A percentile compares a stretch with the other conserved stretches of the same genome.
phyloP scores from a whole-genome alignment of 2,888 invertebrate species.

The Salticus scenicus region DNA sequence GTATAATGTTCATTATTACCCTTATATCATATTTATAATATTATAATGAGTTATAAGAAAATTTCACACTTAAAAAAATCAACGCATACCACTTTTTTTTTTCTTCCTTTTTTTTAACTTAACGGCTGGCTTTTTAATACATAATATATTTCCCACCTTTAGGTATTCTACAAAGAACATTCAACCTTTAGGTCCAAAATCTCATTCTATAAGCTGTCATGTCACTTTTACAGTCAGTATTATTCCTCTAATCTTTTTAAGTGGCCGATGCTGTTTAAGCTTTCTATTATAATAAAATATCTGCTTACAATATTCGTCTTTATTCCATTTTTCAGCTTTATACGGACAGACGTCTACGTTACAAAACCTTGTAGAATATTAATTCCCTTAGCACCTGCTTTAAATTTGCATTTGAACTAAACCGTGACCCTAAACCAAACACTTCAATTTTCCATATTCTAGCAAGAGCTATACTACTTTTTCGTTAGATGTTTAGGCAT shows the following conservation, averaged over 20 bases:
- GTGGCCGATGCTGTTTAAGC: not conserved
- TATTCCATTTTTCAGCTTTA: not conserved
- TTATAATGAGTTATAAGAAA: too few species aligned
- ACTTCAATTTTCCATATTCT: not conserved
- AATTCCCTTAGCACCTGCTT: slow-evolving; percentile 2
- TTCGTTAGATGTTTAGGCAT: not conserved
- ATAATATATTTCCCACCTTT: too few species aligned
- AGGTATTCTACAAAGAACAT: too few species aligned
- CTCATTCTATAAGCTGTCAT: too few species aligned
- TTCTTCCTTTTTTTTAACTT: too few species aligned
- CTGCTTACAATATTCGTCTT: not conserved
- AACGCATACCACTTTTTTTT: too few species aligned
- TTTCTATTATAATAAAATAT: not conserved
- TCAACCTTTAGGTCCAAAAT: too few species aligned
- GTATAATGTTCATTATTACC: too few species aligned
- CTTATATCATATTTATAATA: too few species aligned
- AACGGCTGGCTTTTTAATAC: too few species aligned
- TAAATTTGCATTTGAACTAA: not conserved
- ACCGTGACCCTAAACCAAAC: not conserved
- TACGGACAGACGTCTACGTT: not conserved
- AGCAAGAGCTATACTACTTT: not conserved
- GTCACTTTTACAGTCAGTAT: not conserved
- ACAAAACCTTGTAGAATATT: not conserved
- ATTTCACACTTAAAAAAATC: too few species aligned
- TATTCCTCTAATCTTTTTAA: not conserved